Base-by-base conservation (phyloP, 2,797 vertebrate species). In the Phalloptychus januarius region DNA sequence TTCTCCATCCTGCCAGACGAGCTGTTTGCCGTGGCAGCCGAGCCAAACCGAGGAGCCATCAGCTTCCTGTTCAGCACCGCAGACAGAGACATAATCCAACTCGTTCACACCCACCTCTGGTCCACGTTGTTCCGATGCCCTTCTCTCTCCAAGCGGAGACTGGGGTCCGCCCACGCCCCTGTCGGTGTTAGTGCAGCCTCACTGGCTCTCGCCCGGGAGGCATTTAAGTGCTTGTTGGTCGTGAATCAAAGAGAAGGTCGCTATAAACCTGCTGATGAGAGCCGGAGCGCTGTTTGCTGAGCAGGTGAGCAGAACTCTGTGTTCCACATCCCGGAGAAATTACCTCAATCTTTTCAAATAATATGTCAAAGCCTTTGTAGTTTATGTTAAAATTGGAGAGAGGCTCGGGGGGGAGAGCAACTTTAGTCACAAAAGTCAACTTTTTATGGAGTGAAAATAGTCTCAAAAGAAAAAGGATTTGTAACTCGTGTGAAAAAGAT, bases 11-110 rank as follows among this genome's bases (percentile, higher is more conserved):
- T 67, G 75, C 75, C 72, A 83, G 81, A 85, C 72, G 58, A 74
- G 72, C 40, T 44, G 78, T 74, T 61, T 61, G 63, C 63, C 4
- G 16, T 40, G 77, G 72, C 65, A 67, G 65, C 25, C 67, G 45
- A 44, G 6, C n/a, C 48, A 7, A 54, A 79, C 52, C 36, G 61
- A 75, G 44, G 28, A 75, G 38, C n/a, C 44, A 73, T 54, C 80
- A 33, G 79, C 86, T 85, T 87, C 87, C 82, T 78, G 80, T 88
- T 92, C 91, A 92, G 92, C 87, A 91, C 93, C 90, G 65, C 86
- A 88, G 92, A 94, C 93, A 93, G 90, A 83, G 89, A 80, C 87
- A 82, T 70, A 45, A 67, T n/a, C 46, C 56, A 71, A 77, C 78
- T 40, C 67, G 84, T 86, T 90, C 89, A 88, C 92, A 88, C 89